phyloP scores from a whole-genome alignment of 2,888 invertebrate genomes.

The Lepidochrysops patricia region DNA sequence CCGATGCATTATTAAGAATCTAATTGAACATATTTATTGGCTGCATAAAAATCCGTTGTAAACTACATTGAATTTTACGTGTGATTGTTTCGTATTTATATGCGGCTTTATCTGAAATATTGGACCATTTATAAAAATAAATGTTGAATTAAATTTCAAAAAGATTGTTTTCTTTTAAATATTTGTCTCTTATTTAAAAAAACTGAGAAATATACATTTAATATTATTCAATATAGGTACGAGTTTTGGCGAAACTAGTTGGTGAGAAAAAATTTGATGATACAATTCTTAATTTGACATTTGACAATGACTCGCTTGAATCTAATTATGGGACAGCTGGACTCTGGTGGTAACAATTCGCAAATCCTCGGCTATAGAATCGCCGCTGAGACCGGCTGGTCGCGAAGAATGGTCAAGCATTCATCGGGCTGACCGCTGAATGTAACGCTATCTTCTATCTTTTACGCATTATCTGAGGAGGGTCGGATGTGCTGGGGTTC shows the following conservation, averaged over 20 bases:
- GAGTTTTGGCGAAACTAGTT: background rate
- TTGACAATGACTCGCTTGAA: background rate
- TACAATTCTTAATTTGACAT: background rate
- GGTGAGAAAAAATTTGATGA: background rate
- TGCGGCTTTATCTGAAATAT: background rate
- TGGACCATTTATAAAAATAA: background rate
- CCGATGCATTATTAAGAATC: constrained; percentile 67
- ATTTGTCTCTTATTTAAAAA: background rate
- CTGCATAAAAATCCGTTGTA: background rate
- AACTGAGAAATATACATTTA: background rate
- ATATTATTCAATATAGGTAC: background rate
- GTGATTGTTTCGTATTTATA: background rate
- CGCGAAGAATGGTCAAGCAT: constrained; percentile 59
- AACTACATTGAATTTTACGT: background rate
- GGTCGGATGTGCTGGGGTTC: constrained; percentile 36
- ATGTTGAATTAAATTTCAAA: background rate
- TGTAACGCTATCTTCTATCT: constrained; percentile 59
- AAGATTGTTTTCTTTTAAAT: background rate
- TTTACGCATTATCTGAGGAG: constrained; percentile 64
- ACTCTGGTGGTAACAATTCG: constrained; percentile 45
- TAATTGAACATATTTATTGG: constrained; percentile 37
- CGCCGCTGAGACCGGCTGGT: constrained; percentile 33
- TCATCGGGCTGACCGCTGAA: constrained; percentile 53
- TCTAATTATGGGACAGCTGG: constrained; percentile 29
- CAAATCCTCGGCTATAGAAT: constrained; percentile 39